phyloP scores from a whole-genome alignment of 2,888 invertebrate species.

The Andrena praecox region DNA sequence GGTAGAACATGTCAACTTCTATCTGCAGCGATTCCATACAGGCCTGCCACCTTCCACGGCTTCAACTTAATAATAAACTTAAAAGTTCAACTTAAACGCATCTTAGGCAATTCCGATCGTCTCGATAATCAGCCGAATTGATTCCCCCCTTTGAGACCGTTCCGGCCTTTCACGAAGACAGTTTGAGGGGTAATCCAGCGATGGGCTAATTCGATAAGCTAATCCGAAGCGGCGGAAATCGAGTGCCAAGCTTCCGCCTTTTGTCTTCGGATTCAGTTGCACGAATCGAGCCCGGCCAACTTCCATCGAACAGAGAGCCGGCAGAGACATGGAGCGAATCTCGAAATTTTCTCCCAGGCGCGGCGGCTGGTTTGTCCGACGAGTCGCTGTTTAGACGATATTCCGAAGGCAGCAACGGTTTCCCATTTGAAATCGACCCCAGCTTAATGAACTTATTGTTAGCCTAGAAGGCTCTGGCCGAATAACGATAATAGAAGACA shows the following conservation, averaged over 20 bases:
- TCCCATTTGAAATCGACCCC: background rate
- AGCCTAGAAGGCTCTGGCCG: conserved; percentile 11
- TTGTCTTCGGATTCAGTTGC: conserved; percentile 14
- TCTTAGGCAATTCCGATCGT: conserved; percentile 17
- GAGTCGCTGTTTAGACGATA: background rate
- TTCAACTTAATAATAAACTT: too few relatives aligned
- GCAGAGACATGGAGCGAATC: background rate
- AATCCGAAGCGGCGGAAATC: conserved; percentile 28
- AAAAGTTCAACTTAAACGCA: conserved; percentile 15
- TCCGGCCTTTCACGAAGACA: conserved; percentile 27
- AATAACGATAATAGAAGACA: conserved; percentile 19
- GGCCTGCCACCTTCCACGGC: conserved; percentile 2
- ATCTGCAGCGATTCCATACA: background rate
- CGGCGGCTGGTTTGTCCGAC: background rate
- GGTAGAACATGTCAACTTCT: background rate
- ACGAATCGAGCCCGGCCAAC: conserved; percentile 1
- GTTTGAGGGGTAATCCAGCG: conserved; percentile 42
- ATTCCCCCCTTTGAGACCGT: conserved; percentile 31
- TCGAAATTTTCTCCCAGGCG: background rate
- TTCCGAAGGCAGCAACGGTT: too few relatives aligned
- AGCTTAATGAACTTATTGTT: background rate
- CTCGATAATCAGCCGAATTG: conserved; percentile 26
- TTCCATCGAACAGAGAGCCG: background rate
- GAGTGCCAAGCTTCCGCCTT: background rate
- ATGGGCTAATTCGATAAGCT: conserved; percentile 56